A percentile compares a stretch with the other conserved stretches of the same genome.
Conservation (phyloP, 1,140 invertebrate genomes). For the Drosophila neocordata region DNA sequence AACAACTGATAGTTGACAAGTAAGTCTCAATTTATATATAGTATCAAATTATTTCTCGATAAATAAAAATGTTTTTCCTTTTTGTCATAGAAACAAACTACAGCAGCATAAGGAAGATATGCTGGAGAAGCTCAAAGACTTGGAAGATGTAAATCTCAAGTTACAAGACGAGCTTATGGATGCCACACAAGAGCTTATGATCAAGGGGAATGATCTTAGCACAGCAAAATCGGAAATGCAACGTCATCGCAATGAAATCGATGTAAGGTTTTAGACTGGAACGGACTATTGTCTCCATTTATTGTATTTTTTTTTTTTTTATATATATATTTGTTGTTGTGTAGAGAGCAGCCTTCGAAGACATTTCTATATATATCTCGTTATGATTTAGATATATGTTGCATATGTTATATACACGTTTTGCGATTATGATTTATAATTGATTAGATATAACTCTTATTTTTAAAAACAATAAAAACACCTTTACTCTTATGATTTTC, state of each 20-base stretch:
- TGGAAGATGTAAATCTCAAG: slow-evolving; percentile 84
- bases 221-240: slow-evolving; percentile 84
- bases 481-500: slow-evolving; percentile 36
- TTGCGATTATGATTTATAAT: slow-evolving; percentile 46
- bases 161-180: slow-evolving; percentile 84
- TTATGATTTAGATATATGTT: slow-evolving; percentile 38
- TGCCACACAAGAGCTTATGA: slow-evolving; percentile 83
- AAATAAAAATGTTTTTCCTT: background rate
- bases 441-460: slow-evolving; percentile 46
- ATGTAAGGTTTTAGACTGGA: slow-evolving; percentile 81
- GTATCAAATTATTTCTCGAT: background rate
- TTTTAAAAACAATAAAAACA: slow-evolving; percentile 50
- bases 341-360: slow-evolving; percentile 65
- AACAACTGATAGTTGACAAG: slow-evolving; percentile 84
- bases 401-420: slow-evolving; percentile 57
- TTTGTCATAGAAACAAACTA: slow-evolving; percentile 71
- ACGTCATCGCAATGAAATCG: slow-evolving; percentile 83
- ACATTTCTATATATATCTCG: slow-evolving; percentile 71
- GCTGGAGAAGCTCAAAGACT: slow-evolving; percentile 84
- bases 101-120: slow-evolving; percentile 82
- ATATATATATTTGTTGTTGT: slow-evolving; percentile 39
- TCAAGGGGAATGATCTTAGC: slow-evolving; percentile 84
- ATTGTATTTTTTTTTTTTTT: slow-evolving; percentile 24
- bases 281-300: slow-evolving; percentile 19
- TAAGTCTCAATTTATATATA: slow-evolving; percentile 49